Evolutionary conservation across 1,140 invertebrate genomes (phyloP), one percentile per base, ranked within the genome.

Genomic region (Daktulosphaira vitifoliae): DNA sequence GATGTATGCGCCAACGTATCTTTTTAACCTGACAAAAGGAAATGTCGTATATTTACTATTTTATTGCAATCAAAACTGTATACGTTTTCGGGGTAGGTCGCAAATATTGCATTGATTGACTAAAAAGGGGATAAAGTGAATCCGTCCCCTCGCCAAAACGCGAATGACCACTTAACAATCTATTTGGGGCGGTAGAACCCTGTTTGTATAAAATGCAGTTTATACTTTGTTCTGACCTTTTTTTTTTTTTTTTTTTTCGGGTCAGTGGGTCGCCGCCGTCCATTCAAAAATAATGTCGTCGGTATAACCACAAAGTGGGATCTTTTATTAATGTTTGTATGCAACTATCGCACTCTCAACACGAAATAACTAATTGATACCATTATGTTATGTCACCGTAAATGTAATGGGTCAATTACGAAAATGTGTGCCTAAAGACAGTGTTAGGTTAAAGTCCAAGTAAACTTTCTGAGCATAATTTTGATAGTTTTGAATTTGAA

Each of bases 81-180:
- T n/a, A 44, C 39, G 39, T 44, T 11, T n/a, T 44, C 33, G 33
- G 33, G 9, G 42, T 13, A 26, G 39, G n/a, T 46, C 26, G 15
- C 25, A 33, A 39, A 56, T 38, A 39, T 42, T 56, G 38, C 15
- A 38, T 20, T 56, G 53, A 39, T 8, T 18, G 38, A 42, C 38
- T 3, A n/a, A 42, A 13, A 13, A 9, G 38, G 37, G 20, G 53
- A 25, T n/a, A n/a, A n/a, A 39, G 23, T 8, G 33, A 54, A 59
- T 48, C 56, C 56, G 22, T 62, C 56, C 56, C 56, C 56, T 62
- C 26, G 42, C 39, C n/a, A 48, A 62, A 62, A 62, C 15, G 23
- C 46, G 56, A 62, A 62, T 62, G 56, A 62, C 56, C 56, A 62
- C 56, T 62, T 62, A 62, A 48, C 42, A 33, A 26, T n/a, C 42